phyloP scores from a whole-genome alignment of 1,140 invertebrate species.

The Gryllus bimaculatus region DNA sequence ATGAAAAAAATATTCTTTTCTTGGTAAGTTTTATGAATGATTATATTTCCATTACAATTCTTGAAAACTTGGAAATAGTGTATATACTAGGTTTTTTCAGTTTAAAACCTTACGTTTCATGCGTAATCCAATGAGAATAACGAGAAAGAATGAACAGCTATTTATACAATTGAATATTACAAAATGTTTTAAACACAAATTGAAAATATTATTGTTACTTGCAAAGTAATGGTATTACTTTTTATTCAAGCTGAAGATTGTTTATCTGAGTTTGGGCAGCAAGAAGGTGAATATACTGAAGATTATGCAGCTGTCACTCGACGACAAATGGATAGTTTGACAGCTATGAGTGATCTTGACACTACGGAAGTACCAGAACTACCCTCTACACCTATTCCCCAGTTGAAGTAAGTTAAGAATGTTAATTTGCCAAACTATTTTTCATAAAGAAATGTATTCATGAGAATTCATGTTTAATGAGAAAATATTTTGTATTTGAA shows the following conservation, averaged over 20 bases:
- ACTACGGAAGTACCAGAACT: constrained; percentile 12
- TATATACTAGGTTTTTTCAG: too few species aligned
- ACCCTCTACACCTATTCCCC: constrained; percentile 23
- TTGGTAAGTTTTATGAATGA: too few species aligned
- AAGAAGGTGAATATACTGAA: constrained; percentile 52
- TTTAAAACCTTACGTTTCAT: too few species aligned
- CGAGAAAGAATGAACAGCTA: too few species aligned
- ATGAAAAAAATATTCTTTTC: too few species aligned
- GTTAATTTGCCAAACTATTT: not conserved
- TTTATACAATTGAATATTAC: too few species aligned
- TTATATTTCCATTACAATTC: too few species aligned
- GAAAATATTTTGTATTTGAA: not conserved
- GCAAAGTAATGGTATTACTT: not conserved
- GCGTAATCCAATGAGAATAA: too few species aligned
- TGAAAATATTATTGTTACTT: too few species aligned
- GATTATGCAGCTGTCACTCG: constrained; percentile 46
- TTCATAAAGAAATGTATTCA: not conserved
- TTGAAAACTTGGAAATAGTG: too few species aligned
- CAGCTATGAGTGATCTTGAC: not conserved
- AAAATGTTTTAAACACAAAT: too few species aligned
- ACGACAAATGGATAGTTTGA: constrained; percentile 43
- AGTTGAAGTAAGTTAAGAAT: constrained; percentile 21
- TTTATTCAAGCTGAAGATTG: constrained; percentile 22
- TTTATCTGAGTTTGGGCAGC: constrained; percentile 33
- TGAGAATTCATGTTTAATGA: not conserved